Conservation (phyloP, 2,797 vertebrate species). For the Chaetodon trifasciatus region DNA sequence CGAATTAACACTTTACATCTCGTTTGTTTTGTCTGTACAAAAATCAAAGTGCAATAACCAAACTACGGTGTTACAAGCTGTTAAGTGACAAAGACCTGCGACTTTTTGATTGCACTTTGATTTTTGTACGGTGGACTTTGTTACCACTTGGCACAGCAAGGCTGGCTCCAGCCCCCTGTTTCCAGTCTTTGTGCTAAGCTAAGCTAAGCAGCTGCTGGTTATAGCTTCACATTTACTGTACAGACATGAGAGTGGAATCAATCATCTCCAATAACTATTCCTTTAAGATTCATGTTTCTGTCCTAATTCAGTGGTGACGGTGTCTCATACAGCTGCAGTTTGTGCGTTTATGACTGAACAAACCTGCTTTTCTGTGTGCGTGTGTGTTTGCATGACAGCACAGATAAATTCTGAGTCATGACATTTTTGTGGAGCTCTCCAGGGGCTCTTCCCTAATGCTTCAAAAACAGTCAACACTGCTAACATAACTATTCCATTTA, state of each 20-base stretch:
- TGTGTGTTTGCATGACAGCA: not conserved
- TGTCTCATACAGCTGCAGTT: not conserved
- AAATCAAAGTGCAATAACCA: not conserved
- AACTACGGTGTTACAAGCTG: not conserved
- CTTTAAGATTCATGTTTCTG: not conserved
- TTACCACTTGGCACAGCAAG: too few species aligned
- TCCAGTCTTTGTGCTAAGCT: conserved; percentile 15
- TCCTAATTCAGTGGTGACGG: not conserved
- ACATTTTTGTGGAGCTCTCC: not conserved
- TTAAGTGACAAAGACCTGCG: too few species aligned
- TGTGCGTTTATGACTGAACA: not conserved
- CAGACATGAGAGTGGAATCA: not conserved
- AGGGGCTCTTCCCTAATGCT: not conserved
- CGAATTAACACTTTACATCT: not conserved
- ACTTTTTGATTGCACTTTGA: not conserved
- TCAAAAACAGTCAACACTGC: not conserved
- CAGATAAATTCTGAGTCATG: not conserved
- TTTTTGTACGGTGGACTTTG: too few species aligned
- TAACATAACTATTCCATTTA: conserved; percentile 21
- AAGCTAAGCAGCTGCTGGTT: not conserved
- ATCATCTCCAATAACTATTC: not conserved
- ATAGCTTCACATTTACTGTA: not conserved
- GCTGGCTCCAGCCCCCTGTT: not conserved
- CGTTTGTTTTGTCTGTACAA: not conserved
- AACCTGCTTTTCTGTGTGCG: not conserved